Evolutionary conservation across 2,888 invertebrate species (phyloP).

Genomic region (Noctua janthe): DNA sequence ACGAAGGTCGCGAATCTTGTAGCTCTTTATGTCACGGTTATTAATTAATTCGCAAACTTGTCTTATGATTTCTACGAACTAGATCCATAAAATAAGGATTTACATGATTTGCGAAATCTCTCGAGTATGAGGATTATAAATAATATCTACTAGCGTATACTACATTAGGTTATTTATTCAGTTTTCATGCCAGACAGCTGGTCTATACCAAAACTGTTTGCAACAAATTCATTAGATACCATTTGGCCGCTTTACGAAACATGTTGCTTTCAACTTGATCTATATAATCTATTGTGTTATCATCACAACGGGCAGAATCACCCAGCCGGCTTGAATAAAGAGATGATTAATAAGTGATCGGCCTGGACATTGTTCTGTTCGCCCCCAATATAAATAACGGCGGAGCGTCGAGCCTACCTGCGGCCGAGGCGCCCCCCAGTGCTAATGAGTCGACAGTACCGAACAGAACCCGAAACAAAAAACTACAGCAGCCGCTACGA

Average conservation of each 20-base stretch:
- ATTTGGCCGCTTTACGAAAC: neutral
- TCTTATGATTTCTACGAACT: constrained; percentile 30
- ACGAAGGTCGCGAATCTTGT: neutral
- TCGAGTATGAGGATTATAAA: constrained; percentile 5
- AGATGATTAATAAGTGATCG: constrained; percentile 84
- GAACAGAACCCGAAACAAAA: constrained; percentile 50
- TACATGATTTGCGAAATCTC: constrained; percentile 14
- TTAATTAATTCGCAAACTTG: constrained; percentile 19
- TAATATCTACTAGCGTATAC: neutral
- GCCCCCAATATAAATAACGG: constrained; percentile 82
- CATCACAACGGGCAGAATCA: constrained; percentile 69
- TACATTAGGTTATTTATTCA: neutral
- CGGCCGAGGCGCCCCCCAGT: constrained; percentile 78
- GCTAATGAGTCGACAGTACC: constrained; percentile 82
- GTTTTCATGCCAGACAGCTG: neutral
- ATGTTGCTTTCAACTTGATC: constrained; percentile 33
- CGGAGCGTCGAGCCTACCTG: constrained; percentile 76
- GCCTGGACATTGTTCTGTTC: constrained; percentile 81
- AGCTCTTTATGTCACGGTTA: constrained; percentile 25
- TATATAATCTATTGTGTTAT: constrained; percentile 49
- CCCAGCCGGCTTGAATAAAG: constrained; percentile 79
- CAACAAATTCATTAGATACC: constrained; percentile 5
- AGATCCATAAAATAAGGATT: constrained; percentile 30
- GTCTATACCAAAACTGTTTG: neutral
- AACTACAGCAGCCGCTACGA: constrained; percentile 48